A percentile compares a stretch with the other conserved stretches of the same genome.
Conservation (phyloP, 2,797 vertebrate genomes). For the Dallia pectoralis region DNA sequence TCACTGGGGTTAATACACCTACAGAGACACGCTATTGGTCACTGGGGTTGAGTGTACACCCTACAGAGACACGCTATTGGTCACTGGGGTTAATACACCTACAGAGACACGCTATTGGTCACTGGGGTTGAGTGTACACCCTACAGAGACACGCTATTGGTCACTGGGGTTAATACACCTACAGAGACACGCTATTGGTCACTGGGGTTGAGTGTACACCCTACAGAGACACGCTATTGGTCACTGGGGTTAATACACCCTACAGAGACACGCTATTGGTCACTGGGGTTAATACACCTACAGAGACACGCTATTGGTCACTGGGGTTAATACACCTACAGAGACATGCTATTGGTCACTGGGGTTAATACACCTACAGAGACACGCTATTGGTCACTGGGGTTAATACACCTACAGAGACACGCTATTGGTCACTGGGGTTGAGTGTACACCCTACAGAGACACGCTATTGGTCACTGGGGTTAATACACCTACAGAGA, state of each 20-base stretch:
- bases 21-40: constrained; percentile 73
- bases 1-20: constrained; percentile 98
- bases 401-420: too few species aligned
- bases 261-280: constrained; percentile 74
- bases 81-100: constrained; percentile 98
- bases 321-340: too few species aligned
- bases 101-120: constrained; percentile 73
- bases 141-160: constrained; percentile 69
- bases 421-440: constrained; percentile 96
- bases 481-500: constrained; percentile 89
- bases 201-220: constrained; percentile 94
- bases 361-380: constrained; percentile 91
- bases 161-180: constrained; percentile 98
- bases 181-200: constrained; percentile 73
- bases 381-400: not conserved
- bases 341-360: too few species aligned
- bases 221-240: constrained; percentile 69
- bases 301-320: not conserved
- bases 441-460: constrained; percentile 90
- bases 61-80: constrained; percentile 69
- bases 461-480: constrained; percentile 81
- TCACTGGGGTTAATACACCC: constrained; percentile 98
- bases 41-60: constrained; percentile 94
- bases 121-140: constrained; percentile 94
- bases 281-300: constrained; percentile 96